A percentile compares a stretch with the other conserved stretches of the same genome.
Conservation (phyloP, 2,888 invertebrate genomes). For the Scaptodrosophila latifasciaeformis region DNA sequence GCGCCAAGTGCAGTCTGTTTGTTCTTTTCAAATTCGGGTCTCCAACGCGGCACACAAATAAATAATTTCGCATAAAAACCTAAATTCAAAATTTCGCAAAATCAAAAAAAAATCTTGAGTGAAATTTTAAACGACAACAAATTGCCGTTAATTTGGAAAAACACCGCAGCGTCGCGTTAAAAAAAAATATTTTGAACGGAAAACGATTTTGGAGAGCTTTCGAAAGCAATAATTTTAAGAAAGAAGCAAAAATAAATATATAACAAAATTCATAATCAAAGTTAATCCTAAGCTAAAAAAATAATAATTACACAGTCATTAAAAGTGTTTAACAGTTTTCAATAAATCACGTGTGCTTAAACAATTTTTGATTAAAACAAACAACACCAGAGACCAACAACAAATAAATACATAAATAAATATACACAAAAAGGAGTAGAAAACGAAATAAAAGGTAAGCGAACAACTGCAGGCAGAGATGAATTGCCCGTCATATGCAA, state of each 20-base stretch:
- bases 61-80: conserved; percentile 33
- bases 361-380: conserved; percentile 14
- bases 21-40: conserved; percentile 29
- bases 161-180: conserved; percentile 36
- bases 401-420: conserved; percentile 14
- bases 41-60: conserved; percentile 13
- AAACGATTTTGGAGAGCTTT: conserved; percentile 10
- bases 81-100: conserved; percentile 55
- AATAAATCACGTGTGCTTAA: conserved; percentile 6
- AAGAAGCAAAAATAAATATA: conserved; percentile 22
- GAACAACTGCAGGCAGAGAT: too few species aligned
- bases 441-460: background rate
- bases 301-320: conserved; percentile 36
- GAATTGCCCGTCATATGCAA: too few species aligned
- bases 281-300: background rate
- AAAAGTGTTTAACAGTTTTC: conserved; percentile 59
- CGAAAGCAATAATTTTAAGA: conserved; percentile 14
- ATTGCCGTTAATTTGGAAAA: conserved; percentile 22
- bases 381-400: conserved; percentile 25
- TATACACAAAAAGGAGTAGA: background rate
- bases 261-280: conserved; percentile 27
- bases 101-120: background rate
- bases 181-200: conserved; percentile 49
- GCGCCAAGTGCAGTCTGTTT: conserved; percentile 33
- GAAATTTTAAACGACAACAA: conserved; percentile 13